Evolutionary conservation across 2,888 invertebrate genomes (phyloP).

Genomic region (Dascillus cervinus): DNA sequence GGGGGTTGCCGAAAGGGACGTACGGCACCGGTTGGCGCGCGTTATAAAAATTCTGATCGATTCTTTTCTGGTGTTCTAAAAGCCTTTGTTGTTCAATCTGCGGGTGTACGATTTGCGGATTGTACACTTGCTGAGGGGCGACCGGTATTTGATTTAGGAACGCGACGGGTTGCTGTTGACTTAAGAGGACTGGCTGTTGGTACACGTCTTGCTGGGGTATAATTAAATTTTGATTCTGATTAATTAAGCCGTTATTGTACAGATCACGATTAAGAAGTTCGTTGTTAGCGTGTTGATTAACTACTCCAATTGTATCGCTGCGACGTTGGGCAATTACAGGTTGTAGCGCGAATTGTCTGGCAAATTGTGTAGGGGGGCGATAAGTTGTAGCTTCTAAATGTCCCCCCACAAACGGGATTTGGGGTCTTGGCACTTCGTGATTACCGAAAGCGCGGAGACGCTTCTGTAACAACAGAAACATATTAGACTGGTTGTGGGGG

Average conservation of each 20-base stretch:
- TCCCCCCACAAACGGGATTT: conserved; percentile 33
- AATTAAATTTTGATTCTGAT: conserved; percentile 6
- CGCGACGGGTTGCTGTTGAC: conserved; percentile 3
- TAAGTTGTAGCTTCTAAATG: conserved; percentile 42
- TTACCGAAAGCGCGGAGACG: conserved; percentile 31
- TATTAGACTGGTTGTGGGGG: conserved; percentile 25
- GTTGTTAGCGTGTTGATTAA: conserved; percentile 13
- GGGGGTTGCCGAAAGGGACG: conserved; percentile 12
- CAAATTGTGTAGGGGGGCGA: conserved; percentile 32
- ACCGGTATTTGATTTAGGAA: conserved; percentile 13
- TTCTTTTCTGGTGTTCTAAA: conserved; percentile 18
- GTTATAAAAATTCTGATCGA: conserved; percentile 15
- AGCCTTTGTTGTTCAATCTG: conserved; percentile 14
- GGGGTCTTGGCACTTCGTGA: conserved; percentile 27
- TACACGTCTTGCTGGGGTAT: no score
- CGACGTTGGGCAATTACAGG: conserved; percentile 20
- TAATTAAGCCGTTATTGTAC: conserved; percentile 12
- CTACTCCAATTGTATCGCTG: conserved; percentile 9
- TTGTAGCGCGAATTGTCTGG: conserved; percentile 17
- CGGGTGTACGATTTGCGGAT: conserved; percentile 12
- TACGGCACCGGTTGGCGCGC: conserved; percentile 6
- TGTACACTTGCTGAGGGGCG: conserved; percentile 1
- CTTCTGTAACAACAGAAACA: conserved; percentile 41
- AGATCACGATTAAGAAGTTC: conserved; percentile 23
- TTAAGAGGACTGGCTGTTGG: conserved; percentile 3